Evolutionary conservation across 2,888 invertebrate genomes (phyloP), one percentile per base, ranked within the genome.

Genomic region (Lamproptera curius): DNA sequence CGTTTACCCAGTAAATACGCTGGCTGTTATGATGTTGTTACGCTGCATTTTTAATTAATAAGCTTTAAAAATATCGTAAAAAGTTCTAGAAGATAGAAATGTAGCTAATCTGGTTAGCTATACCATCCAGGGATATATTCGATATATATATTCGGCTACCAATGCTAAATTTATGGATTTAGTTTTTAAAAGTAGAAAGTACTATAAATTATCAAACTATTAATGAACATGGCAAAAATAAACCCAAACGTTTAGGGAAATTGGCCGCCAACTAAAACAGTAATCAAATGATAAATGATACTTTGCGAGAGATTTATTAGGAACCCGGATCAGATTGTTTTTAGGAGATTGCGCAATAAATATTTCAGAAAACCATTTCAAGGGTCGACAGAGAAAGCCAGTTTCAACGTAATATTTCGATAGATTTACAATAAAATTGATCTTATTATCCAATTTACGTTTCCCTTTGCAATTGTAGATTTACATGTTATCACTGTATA

Each of bases 301-400:
- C 36, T 26, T 46, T 46, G 31, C 17, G 36, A 28, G 36, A 40
- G 41, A 46, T 46, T 46, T 46, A 46, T 41, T 41, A 36, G 41
- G 46, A 46, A 36, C 41, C 41, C 41, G 28, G 41, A 46, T 41
- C 46, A 46, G 41, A 41, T 46, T 46, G 46, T 46, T 46, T 46
- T 46, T 41, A 46, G 46, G 28, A 46, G 46, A 46, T 46, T 46
- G 41, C 41, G 36, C 46, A 36, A 46, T 46, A 46, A 46, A 46
- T 46, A 46, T 46, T 41, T 46, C 36, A 46, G 41, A 36, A 46
- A 46, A 41, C 46, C 41, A 46, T 46, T 46, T 36, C 41, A 16
- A 46, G 36, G 46, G 36, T 28, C 41, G 36, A 41, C 17, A 28
- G 36, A 31, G n/a, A 31, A 41, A 46, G 34, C 34, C 15, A 41